Evolutionary conservation across 2,797 vertebrate species (phyloP), one percentile per base, ranked within the genome.

Genomic region (Scleropages formosus): DNA sequence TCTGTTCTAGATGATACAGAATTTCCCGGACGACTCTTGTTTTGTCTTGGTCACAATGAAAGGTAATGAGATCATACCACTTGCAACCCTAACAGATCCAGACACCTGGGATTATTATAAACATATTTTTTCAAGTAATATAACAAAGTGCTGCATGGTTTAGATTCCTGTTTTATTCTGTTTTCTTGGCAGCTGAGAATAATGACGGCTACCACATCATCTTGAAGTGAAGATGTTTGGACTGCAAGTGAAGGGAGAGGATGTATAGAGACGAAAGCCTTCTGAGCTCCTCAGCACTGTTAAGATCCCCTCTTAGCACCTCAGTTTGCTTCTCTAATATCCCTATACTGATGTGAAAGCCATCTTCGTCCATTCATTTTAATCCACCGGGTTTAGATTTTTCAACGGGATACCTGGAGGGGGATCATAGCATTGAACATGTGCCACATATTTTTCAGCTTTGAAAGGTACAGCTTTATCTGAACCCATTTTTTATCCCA

Each of bases 21-120:
- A 98, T 85, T 98, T 98, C 88, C 96, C 95, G 83, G 96, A 98
- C 59, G 97, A 99, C 85, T 93, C 96, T 12, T 98, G 96, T 88
- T 99, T 98, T 79, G 88, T 99, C 82, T 89, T 99, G 92, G 96
- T 98, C 90, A 98, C 96, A 77, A 95, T 98, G 95, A 98, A 98
- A 96, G 96, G 97, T 98, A 93, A 58, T 16, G 6, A 58, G 15
- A 12, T 31, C 53, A 31, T 49, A 56, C 13, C 4, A 53, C 22
- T 13, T 74, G 27, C 4, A 39, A n/a, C n/a, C n/a, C 47, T 9
- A 24, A 6, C 24, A 3, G 18, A 46, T 10, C 31, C 31, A 39
- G 31, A 39, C 39, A 6, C 39, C 39, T 31, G 6, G 39, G 31
- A 39, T 31, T 39, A n/a, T n/a, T n/a, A n/a, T n/a, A n/a, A n/a